These are phyloP conservation scores for Clarias gariepinus DNA, from an alignment of 2,113 vertebrate species.

Conservation along the genomic window DNA sequence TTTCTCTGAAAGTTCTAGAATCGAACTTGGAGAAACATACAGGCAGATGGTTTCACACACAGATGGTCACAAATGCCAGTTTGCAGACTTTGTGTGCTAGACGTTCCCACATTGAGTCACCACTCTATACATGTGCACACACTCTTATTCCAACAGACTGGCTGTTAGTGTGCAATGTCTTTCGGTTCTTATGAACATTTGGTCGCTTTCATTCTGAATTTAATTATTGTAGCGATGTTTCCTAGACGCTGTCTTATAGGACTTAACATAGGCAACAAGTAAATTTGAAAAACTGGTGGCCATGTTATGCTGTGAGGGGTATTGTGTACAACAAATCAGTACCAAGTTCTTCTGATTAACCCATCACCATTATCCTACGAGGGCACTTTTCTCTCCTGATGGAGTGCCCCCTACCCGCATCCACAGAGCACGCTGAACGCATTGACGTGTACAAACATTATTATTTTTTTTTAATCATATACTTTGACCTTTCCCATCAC, in stretches of 20 bases:
- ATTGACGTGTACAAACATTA: background rate
- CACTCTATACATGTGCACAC: slow-evolving; percentile 40
- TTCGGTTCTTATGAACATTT: slow-evolving; percentile 37
- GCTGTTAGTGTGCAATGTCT: slow-evolving; percentile 20
- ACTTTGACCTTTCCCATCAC: background rate
- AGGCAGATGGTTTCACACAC: slow-evolving; percentile 38
- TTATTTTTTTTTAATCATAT: background rate
- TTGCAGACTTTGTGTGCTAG: slow-evolving; percentile 45
- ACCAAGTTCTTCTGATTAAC: background rate
- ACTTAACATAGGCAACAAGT: background rate
- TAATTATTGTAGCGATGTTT: background rate
- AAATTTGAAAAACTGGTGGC: background rate
- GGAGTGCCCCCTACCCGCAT: background rate
- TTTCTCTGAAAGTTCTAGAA: slow-evolving; percentile 39
- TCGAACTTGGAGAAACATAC: slow-evolving; percentile 1
- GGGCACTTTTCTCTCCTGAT: background rate
- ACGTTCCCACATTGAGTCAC: slow-evolving; percentile 42
- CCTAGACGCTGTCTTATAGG: background rate
- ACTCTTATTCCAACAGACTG: slow-evolving; percentile 15
- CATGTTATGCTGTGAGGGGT: background rate
- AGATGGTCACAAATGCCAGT: slow-evolving; percentile 44
- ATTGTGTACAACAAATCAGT: background rate
- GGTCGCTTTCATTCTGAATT: slow-evolving; percentile 19
- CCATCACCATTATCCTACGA: background rate
- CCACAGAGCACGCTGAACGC: background rate